Base-by-base conservation (phyloP, 2,888 invertebrate species). In the Steinernema carpocapsae region DNA sequence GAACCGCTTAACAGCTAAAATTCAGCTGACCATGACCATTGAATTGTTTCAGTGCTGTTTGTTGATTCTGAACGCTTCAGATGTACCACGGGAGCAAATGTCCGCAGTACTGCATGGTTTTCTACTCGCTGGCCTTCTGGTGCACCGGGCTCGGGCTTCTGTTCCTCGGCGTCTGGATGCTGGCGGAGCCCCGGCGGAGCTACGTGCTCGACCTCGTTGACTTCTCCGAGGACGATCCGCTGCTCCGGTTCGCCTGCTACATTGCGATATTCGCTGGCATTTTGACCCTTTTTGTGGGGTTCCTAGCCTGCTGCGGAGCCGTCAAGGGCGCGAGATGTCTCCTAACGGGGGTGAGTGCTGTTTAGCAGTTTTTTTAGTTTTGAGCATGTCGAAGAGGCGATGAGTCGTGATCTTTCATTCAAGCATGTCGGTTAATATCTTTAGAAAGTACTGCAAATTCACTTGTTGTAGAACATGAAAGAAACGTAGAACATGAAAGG, bases 161-260 rank as follows among this genome's bases (percentile, higher is more conserved):
- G n/a, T 78, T 80, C 19, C 75, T 87, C 32, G 85, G 83, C 32
- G 71, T 86, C 7, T 88, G 86, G 85, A 81, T 88, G 78, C 77
- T 85, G 3, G 73, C 86, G 12, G 87, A 87, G 72, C 87, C 87
- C n/a, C 80, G 81, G 48, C 71, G 84, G 51, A 81, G 76, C 52
- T 87, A 87, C 64, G 77, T 87, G 29, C 77, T 87, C 19, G 83
- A 86, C 48, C 73, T 88, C 14, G 84, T 87, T 1, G 78, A 87
- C 56, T 84, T 86, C 71, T 86, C 86, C 6, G 86, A 85, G 73
- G 82, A 84, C 74, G 84, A 84, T 46, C 87, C 87, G 0, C 74
- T 85, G 0, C 71, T 87, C 71, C 22, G 73, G 45, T 78, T 82
- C 45, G 76, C 79, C 24, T 78, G 85, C 7, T 84, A 83, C 52